Evolutionary conservation across 2,888 invertebrate genomes (phyloP).

Genomic region (Tipula unca): DNA sequence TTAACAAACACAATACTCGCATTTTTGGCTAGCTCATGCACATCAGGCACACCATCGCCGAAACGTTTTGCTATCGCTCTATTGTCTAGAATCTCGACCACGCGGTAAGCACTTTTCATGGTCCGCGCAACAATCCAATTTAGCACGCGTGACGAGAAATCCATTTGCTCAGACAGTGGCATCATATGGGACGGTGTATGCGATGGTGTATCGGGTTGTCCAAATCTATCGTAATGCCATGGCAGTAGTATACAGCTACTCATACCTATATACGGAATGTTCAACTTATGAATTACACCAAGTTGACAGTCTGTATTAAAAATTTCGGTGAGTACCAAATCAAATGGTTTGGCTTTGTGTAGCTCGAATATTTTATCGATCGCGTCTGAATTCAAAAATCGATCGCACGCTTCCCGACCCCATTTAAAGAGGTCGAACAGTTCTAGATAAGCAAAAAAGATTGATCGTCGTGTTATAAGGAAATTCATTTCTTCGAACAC

Average conservation of each 20-base stretch:
- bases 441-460: not conserved
- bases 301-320: slow-evolving; percentile 54
- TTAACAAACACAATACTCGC: slow-evolving; percentile 52
- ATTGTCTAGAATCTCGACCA: slow-evolving; percentile 28
- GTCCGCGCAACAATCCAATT: slow-evolving; percentile 33
- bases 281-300: slow-evolving; percentile 49
- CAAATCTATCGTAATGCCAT: slow-evolving; percentile 48
- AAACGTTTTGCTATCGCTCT: slow-evolving; percentile 33
- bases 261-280: slow-evolving; percentile 48
- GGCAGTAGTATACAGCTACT: slow-evolving; percentile 50
- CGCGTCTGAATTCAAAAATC: slow-evolving; percentile 32
- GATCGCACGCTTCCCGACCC: slow-evolving; percentile 33
- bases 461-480: not conserved
- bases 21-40: slow-evolving; percentile 45
- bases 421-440: slow-evolving; percentile 21
- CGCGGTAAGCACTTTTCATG: not conserved
- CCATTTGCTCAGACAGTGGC: slow-evolving; percentile 45
- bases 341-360: slow-evolving; percentile 42
- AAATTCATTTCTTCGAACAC: too few relatives aligned
- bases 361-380: slow-evolving; percentile 31
- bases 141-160: slow-evolving; percentile 45
- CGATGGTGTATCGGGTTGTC: slow-evolving; percentile 50
- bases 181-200: slow-evolving; percentile 50
- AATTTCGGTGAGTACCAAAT: slow-evolving; percentile 50
- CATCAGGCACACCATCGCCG: slow-evolving; percentile 43